Conservation (phyloP, 92 coral and sea anemone genomes). For the Actinostola sp. region DNA sequence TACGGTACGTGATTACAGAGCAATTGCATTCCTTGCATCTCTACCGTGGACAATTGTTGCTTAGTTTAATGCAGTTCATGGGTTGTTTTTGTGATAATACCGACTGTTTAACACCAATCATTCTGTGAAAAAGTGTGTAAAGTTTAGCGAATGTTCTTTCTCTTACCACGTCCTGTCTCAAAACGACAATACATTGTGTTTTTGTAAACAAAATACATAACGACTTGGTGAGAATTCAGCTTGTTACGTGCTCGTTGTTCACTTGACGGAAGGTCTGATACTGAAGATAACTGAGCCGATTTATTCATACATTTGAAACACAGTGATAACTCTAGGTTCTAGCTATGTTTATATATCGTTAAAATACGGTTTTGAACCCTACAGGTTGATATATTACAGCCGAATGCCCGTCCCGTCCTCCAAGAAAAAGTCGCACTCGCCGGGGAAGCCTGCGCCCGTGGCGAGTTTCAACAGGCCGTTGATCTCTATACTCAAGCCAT, state of each 20-base stretch:
- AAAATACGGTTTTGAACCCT: background rate
- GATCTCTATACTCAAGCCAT: conserved; percentile 92
- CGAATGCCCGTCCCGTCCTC: conserved; percentile 66
- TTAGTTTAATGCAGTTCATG: conserved; percentile 8
- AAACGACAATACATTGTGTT: conserved; percentile 8
- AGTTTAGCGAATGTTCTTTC: background rate
- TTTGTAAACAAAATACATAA: conserved; percentile 14
- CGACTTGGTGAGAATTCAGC: conserved; percentile 6
- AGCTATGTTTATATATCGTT: conserved; percentile 15
- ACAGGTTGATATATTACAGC: conserved; percentile 46
- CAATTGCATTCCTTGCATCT: conserved; percentile 26
- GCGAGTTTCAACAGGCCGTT: conserved; percentile 86
- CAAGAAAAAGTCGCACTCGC: conserved; percentile 85
- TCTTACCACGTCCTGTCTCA: background rate
- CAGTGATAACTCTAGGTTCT: background rate
- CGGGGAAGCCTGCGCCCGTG: conserved; percentile 87
- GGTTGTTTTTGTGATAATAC: background rate
- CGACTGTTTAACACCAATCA: background rate
- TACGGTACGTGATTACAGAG: conserved; percentile 56
- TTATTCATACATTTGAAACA: background rate
- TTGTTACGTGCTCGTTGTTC: background rate
- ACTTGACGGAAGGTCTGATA: background rate
- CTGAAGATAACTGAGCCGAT: background rate
- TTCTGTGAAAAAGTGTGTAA: background rate
- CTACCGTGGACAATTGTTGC: conserved; percentile 25